Base-by-base conservation (phyloP, 2,113 vertebrate species). In the Geococcyx californianus region DNA sequence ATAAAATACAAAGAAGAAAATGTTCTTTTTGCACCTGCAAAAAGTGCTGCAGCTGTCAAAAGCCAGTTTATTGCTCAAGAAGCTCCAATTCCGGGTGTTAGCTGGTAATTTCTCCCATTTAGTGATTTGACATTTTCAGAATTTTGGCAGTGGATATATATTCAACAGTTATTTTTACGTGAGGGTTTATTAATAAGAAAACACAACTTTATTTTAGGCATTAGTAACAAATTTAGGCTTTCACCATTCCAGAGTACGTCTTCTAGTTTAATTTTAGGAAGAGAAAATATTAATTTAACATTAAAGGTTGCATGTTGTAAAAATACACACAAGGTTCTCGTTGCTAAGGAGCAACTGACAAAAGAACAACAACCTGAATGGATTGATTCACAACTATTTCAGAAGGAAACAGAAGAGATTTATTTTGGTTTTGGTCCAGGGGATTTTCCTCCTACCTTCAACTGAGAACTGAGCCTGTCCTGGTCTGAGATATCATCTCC, bases 71-170 rank as follows among this genome's bases (percentile, higher is more conserved):
- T 95, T 89, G 68, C 77, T 95, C 74, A 89, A 89, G 69, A 91
- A 89, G 77, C 69, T 91, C 49, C 49, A 82, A 6, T 85, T 89
- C 84, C 87, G 95, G 95, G 94, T 97, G 93, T 79, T 82, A 84
- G 58, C 38, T 69, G 64, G 54, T 73, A 94, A 89, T 95, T 94
- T 94, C 54, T 64, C 40, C 62, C 10, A 5, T 68, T 95, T 64
- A 93, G 73, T 87, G 44, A 95, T n/a, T 3, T 82, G 58, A 84
- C 81, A 76, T 95, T 92, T 68, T 92, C 40, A 75, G 60, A 72
- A 72, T 82, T 89, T 83, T 91, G 67, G 79, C 85, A 96, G n/a
- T n/a, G 63, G 73, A 54, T 73, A 40, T 49, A 20, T 10, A 56
- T 16, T 54, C 24, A n/a, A 81, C 29, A 24, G n/a, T 54, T 91